A percentile compares a stretch with the other conserved stretches of the same genome.
These are phyloP conservation scores for Parus major DNA, from an alignment of 2,113 vertebrate species.

Conservation along the genomic window DNA sequence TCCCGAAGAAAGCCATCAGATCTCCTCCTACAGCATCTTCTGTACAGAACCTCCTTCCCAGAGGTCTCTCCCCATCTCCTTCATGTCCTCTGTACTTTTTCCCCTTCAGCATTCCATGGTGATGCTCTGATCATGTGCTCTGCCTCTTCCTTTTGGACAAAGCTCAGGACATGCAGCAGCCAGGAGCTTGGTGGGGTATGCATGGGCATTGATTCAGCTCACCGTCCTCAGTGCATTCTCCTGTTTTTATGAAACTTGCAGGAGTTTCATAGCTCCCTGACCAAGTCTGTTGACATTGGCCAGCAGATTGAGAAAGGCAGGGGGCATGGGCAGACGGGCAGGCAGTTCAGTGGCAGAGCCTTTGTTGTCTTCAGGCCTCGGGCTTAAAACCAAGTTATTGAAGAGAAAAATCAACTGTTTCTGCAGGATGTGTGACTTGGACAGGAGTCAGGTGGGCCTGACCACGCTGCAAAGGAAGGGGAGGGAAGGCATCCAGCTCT, in stretches of 20 bases:
- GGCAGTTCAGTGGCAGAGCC: not conserved
- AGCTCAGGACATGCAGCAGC: not conserved
- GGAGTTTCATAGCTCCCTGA: not conserved
- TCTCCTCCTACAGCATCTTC: not conserved
- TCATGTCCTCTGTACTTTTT: not conserved
- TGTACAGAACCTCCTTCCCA: not conserved
- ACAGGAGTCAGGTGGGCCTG: not conserved
- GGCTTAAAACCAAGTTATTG: not conserved
- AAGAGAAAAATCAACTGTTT: not conserved
- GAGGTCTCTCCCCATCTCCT: not conserved
- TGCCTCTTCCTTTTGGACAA: not conserved
- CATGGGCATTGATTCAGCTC: not conserved
- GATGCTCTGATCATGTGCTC: not conserved
- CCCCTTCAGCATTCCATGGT: not conserved
- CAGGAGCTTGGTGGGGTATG: accelerated
- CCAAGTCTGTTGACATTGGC: not conserved
- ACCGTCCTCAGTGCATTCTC: not conserved
- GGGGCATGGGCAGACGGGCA: not conserved
- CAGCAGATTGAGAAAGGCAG: not conserved
- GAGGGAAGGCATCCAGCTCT: not conserved
- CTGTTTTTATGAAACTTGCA: not conserved
- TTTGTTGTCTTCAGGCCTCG: not conserved
- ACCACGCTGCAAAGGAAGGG: not conserved
- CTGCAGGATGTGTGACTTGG: slow-evolving; percentile 6
- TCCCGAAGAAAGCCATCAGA: not conserved